Evolutionary conservation across 2,113 vertebrate genomes (phyloP).

Genomic region (Calidris pugnax): DNA sequence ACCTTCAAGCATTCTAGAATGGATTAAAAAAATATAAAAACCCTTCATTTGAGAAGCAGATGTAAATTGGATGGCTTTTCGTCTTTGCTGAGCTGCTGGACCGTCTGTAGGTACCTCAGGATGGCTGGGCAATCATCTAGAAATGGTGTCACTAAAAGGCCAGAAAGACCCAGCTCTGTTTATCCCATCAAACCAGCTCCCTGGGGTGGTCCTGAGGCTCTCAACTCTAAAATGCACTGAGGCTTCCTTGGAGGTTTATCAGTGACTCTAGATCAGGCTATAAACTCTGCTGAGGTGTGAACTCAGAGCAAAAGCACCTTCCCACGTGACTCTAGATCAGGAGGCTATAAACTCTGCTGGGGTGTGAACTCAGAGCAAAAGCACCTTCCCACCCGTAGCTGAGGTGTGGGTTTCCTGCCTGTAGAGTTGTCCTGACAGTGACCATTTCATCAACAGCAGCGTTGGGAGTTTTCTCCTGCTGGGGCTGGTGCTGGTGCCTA

Average conservation of each 20-base stretch:
- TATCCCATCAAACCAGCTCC: not conserved
- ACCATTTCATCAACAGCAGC: not conserved
- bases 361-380: not conserved
- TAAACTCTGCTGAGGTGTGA: not conserved
- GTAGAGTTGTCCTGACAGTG: not conserved
- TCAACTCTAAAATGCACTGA: not conserved
- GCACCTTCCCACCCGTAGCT: not conserved
- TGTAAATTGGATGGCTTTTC: not conserved
- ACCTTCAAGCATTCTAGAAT: not conserved
- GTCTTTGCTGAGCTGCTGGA: not conserved
- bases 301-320: not conserved
- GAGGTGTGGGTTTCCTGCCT: not conserved
- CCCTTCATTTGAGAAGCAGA: not conserved
- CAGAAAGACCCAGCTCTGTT: not conserved
- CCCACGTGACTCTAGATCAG: not conserved
- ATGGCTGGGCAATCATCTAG: not conserved
- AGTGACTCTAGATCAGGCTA: not conserved
- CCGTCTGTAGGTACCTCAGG: not conserved
- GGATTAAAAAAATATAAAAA: not conserved
- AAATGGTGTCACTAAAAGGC: not conserved
- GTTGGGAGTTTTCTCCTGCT: not conserved
- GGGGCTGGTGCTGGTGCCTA: not conserved
- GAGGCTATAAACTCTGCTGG: not conserved
- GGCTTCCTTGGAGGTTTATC: not conserved
- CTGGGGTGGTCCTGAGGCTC: not conserved